Evolutionary conservation across 92 coral and sea anemone genomes (phyloP), one percentile per base, ranked within the genome.

Genomic region (Zoanthus gigantus): DNA sequence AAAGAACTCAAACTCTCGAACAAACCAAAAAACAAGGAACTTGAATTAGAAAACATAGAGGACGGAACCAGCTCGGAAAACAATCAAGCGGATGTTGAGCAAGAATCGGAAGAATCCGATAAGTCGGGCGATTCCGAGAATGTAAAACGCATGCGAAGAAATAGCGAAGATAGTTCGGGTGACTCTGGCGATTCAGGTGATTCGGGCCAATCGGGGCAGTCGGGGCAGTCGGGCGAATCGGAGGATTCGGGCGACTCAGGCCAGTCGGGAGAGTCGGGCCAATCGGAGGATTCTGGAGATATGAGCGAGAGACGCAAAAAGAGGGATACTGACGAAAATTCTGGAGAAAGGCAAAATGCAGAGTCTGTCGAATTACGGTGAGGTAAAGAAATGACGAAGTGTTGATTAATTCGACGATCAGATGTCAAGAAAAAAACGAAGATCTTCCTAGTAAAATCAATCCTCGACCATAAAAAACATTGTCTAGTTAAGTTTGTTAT

Each of bases 181-280:
- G 89, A 89, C 30, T 89, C 92, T 2, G 83, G 71, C 0, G 88
- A 82, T 30, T 88, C 88, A 0, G 87, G 57, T 0, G 83, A 82
- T 7, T 87, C 86, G 6, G 79, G 60, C 0, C 60, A 87, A 0
- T 87, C 85, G 6, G 90, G 78, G 0, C 63, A 77, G 18, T 86
- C 84, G 0, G 89, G 84, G 0, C 68, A 14, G 14, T 58, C 66
- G 66, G 66, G 66, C 0, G 66, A 12, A 0, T 58, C 66, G n/a
- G 66, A n/a, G 1, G n/a, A 58, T 3, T 63, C 69, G 69, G 69
- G 69, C 0, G 69, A 63, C 0, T 63, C 69, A 9, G 69, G 69
- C 1, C 28, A 17, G 1, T 63, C 69, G 69, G 69, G 69, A 63
- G 69, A 63, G 5, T 63, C 69, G 30, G 69, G 69, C 1, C 28